A percentile compares a stretch with the other conserved stretches of the same genome.
Evolutionary conservation across 2,888 invertebrate genomes (phyloP).

Genomic region (Adineta ricciae): DNA sequence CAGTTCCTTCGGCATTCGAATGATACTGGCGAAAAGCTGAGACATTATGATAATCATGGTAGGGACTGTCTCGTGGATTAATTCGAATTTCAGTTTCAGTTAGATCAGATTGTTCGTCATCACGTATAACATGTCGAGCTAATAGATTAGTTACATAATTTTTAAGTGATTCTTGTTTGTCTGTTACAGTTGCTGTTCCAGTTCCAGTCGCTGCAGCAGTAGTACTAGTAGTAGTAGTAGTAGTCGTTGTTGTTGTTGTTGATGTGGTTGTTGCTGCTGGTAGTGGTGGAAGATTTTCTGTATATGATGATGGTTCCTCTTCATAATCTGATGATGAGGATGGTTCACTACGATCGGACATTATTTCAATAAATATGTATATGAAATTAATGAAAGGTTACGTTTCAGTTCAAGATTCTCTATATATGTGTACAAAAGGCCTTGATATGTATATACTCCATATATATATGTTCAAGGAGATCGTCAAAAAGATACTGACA

Average conservation of each 20-base stretch:
- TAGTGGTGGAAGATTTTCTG: not conserved
- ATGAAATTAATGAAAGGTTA: too few relatives aligned
- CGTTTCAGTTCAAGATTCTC: too few relatives aligned
- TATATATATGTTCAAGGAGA: not conserved
- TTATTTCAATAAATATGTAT: not conserved
- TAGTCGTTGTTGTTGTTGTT: too few relatives aligned
- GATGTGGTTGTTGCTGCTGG: too few relatives aligned
- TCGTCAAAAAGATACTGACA: not conserved
- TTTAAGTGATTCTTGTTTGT: not conserved
- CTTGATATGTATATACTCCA: not conserved
- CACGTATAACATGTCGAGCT: not conserved
- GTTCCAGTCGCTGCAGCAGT: too few relatives aligned
- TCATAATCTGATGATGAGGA: not conserved
- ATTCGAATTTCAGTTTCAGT: not conserved
- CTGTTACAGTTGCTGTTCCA: too few relatives aligned
- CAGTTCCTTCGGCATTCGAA: not conserved
- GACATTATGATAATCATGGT: not conserved
- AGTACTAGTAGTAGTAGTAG: too few relatives aligned
- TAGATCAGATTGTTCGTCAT: not conserved
- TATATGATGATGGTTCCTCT: not conserved
- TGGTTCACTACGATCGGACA: not conserved
- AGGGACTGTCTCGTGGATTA: not conserved
- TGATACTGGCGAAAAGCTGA: not conserved
- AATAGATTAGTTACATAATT: not conserved
- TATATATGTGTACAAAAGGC: not conserved